Base-by-base conservation (phyloP, 2,797 vertebrate genomes). In the Lithobates pipiens region DNA sequence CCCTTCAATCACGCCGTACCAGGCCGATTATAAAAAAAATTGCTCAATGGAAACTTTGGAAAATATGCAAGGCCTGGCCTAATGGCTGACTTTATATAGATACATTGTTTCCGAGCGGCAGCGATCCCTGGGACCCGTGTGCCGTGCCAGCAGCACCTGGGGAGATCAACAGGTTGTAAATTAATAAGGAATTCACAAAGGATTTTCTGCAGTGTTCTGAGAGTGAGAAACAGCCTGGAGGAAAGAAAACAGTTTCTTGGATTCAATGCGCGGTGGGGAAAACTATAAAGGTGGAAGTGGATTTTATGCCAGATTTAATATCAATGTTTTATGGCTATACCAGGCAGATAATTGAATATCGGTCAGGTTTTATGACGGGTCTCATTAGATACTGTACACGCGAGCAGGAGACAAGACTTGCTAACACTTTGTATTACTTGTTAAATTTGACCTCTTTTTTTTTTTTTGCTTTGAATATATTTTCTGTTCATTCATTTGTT, bases 81-180 rank as follows among this genome's bases (percentile, higher is more conserved):
- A 83, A 83, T 44, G 54, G 34, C 39, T 63, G 54, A 74, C 69
- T 86, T 73, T 86, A 77, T 72, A 78, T 83, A 73, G 68, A 83
- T 83, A 73, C 76, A 83, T 83, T 87, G 79, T 86, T 82, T 72
- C 76, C 65, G 57, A 69, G 75, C 75, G 13, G 57, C 68, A 32
- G 69, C 82, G 34, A 61, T 77, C 65, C 67, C 61, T 18, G 71
- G 34, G 70, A 57, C 44, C 10, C 23, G 50, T 44, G 61, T 54
- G 78, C 32, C 42, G 72, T 87, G 85, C 85, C 85, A 83, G 61
- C 57, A 83, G 67, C 85, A 83, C 80, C 85, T 87, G 85, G 85
- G 85, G 85, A 83, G 73, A 87, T 83, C 80, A 83, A 87, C 85
- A 87, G 81, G 80, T 87, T 87, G 85, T 83, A 87, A 83, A 87